Base-by-base conservation (phyloP, 2,888 invertebrate species). In the Idaea aversata region DNA sequence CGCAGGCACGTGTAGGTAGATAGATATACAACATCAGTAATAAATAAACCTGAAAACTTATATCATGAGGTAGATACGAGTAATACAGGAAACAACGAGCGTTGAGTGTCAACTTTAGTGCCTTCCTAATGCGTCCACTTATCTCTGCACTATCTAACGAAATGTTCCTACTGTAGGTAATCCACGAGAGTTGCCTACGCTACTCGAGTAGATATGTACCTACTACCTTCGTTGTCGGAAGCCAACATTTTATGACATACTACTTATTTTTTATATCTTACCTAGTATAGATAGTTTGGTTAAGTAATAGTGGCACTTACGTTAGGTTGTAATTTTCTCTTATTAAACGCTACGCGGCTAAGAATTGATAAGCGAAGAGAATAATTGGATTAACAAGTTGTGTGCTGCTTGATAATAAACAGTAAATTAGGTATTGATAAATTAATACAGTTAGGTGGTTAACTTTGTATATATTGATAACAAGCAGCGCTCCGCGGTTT, bases 101-200 rank as follows among this genome's bases (percentile, higher is more conserved):
- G 47, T 47, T 5, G 5, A 75, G 69, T 76, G 81, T 83, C 80
- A 82, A 81, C 78, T 81, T 79, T 78, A 81, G 78, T 78, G 74
- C 75, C 72, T 73, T 75, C 76, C 76, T 81, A 84, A 84, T 81
- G 82, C 82, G 81, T 78, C 75, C 74, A 78, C 72, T 79, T 83
- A 87, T 83, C 82, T 84, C 76, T 76, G 76, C 77, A 77, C 77
- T 82, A 79, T 82, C 83, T 77, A 70, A 75, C 65, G 70, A 76
- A 80, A 77, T 79, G 78, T 81, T 79, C 81, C 76, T 77, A 73
- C 62, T 25, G 59, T 34, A 35, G 76, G 76, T 73, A 47, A 47
- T 47, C 47, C 10, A 47, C 6, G 47, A 47, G 47, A 47, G 47
- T 47, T 47, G 47, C 13, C 6, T 47, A 47, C 13, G 57, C 75